Evolutionary conservation across 2,797 vertebrate genomes (phyloP).

Genomic region (Lycodopsis pacificus): DNA sequence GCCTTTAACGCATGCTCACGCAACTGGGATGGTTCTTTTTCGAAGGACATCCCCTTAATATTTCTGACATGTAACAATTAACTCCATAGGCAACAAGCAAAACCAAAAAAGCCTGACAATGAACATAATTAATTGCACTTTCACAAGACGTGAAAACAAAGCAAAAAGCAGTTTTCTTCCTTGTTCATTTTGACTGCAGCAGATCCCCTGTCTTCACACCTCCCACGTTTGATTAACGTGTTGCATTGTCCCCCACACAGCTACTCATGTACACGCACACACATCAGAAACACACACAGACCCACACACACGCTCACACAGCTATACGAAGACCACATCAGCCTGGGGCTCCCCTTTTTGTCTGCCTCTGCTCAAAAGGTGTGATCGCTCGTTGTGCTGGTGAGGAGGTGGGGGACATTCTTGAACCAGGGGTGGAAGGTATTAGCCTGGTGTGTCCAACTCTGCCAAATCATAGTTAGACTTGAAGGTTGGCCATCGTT

Average conservation of each 20-base stretch:
- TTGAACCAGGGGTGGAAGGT: conserved; percentile 44
- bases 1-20: background rate
- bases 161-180: conserved; percentile 65
- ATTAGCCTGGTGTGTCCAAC: conserved; percentile 34
- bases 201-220: conserved; percentile 80
- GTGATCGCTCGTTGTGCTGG: conserved; percentile 57
- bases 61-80: conserved; percentile 32
- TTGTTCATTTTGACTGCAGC: conserved; percentile 79
- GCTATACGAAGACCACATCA: conserved; percentile 65
- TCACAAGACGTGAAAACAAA: conserved; percentile 67
- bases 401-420: conserved; percentile 75
- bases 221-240: conserved; percentile 79
- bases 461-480: conserved; percentile 36
- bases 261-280: conserved; percentile 35
- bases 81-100: conserved; percentile 20
- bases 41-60: background rate
- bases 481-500: background rate
- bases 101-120: conserved; percentile 38
- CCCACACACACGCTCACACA: conserved; percentile 35
- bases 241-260: conserved; percentile 80
- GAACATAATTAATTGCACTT: conserved; percentile 62
- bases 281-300: conserved; percentile 31
- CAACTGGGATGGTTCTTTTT: conserved; percentile 8
- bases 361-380: conserved; percentile 66
- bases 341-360: conserved; percentile 70